These are phyloP conservation scores for Oncorhynchus masou DNA, from an alignment of 2,113 vertebrate genomes.

Conservation along the genomic window DNA sequence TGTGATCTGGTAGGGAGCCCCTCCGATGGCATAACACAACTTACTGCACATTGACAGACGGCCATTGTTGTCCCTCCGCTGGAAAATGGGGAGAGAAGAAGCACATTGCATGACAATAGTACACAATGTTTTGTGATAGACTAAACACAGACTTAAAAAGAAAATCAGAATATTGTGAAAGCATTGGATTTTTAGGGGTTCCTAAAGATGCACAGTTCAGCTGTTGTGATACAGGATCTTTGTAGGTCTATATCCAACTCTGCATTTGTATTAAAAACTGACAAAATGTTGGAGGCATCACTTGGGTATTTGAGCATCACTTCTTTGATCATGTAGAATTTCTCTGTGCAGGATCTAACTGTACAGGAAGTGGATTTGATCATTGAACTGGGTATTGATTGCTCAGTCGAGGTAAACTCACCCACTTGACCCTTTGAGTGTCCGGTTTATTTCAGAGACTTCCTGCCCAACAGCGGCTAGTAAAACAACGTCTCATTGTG, in stretches of 20 bases:
- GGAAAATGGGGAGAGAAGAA: slow-evolving; percentile 18
- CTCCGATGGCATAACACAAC: slow-evolving; percentile 88
- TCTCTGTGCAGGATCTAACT: background rate
- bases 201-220: background rate
- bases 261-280: background rate
- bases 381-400: background rate
- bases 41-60: slow-evolving; percentile 84
- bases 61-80: slow-evolving; percentile 51
- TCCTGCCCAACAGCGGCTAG: background rate
- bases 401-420: background rate
- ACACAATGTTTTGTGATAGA: background rate
- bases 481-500: slow-evolving; percentile 11
- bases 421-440: too few species aligned
- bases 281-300: background rate
- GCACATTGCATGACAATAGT: background rate
- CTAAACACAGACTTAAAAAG: background rate
- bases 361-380: background rate
- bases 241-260: background rate
- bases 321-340: background rate
- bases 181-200: background rate
- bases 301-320: background rate
- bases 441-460: background rate
- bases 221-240: background rate
- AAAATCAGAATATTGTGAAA: background rate
- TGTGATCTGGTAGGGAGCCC: slow-evolving; percentile 92